These are phyloP conservation scores for Echiichthys vipera DNA, from an alignment of 2,797 vertebrate species.

Conservation along the genomic window DNA sequence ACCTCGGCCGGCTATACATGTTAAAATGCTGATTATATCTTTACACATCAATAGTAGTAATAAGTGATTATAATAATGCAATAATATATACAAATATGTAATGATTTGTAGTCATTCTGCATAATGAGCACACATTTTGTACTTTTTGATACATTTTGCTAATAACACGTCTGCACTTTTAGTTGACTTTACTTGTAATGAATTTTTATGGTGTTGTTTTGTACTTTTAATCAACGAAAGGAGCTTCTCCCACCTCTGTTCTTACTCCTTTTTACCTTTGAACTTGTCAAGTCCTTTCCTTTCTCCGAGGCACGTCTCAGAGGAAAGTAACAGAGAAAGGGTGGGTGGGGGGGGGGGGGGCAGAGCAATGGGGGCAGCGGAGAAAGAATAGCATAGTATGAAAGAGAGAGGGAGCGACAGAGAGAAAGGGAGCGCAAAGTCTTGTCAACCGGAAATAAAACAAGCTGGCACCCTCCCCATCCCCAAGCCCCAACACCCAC, in stretches of 20 bases:
- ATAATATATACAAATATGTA: neutral
- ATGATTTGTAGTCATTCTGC: neutral
- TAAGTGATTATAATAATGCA: neutral
- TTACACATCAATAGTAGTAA: neutral
- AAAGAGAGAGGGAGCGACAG: slow-evolving; percentile 84
- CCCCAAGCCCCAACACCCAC: slow-evolving; percentile 79
- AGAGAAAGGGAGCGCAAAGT: slow-evolving; percentile 83
- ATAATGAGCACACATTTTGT: neutral
- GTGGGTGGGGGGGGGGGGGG: slow-evolving; percentile 16
- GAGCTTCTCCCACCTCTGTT: slow-evolving; percentile 34
- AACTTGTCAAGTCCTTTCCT: slow-evolving; percentile 80
- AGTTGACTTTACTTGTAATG: neutral
- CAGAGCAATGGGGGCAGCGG: slow-evolving; percentile 65
- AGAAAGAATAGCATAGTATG: slow-evolving; percentile 82
- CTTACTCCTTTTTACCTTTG: slow-evolving; percentile 74
- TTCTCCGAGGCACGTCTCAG: slow-evolving; percentile 74
- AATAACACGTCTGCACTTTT: neutral
- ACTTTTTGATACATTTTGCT: neutral
- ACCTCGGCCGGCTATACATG: neutral
- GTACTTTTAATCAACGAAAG: slow-evolving; percentile 29
- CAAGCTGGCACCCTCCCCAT: slow-evolving; percentile 85
- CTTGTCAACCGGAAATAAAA: slow-evolving; percentile 87
- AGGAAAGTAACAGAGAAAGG: slow-evolving; percentile 76
- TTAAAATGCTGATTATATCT: neutral
- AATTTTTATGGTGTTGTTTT: neutral